phyloP scores from a whole-genome alignment of 2,888 invertebrate genomes.

The Lithophane ornitopus region DNA sequence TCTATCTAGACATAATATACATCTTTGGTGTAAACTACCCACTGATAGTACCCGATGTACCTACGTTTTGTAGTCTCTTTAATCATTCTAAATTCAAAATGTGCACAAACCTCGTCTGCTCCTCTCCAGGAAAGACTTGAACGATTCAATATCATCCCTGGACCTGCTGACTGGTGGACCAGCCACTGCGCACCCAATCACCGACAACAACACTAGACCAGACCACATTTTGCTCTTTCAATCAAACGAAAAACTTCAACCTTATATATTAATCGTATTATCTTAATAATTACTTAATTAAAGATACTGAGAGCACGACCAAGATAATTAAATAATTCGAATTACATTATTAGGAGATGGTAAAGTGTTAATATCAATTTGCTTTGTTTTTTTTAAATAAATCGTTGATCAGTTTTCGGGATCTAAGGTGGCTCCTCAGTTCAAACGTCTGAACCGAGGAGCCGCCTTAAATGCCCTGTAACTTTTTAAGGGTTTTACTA shows the following conservation, averaged over 20 bases:
- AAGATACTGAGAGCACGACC: constrained; percentile 16
- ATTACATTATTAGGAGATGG: not conserved
- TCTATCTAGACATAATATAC: no score
- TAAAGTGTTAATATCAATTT: no score
- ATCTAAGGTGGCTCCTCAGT: no score
- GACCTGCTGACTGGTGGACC: constrained; percentile 70
- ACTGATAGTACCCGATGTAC: no score
- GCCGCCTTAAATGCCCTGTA: no score
- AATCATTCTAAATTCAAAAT: not conserved
- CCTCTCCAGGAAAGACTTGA: constrained; percentile 72
- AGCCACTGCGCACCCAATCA: constrained; percentile 68
- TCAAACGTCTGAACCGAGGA: no score
- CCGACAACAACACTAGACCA: constrained; percentile 59
- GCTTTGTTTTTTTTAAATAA: not conserved
- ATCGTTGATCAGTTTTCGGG: not conserved
- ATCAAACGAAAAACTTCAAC: not conserved
- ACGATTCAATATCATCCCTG: constrained; percentile 74
- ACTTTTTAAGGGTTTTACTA: no score
- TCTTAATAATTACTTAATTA: constrained; percentile 40
- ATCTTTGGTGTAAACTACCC: no score
- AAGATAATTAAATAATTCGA: constrained; percentile 21
- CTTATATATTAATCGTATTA: constrained; percentile 45
- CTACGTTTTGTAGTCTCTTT: not conserved
- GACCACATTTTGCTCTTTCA: constrained; percentile 66
- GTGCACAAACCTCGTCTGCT: constrained; percentile 70